Base-by-base conservation (phyloP, 2,888 invertebrate genomes). In the Oscheius myriophilus region DNA sequence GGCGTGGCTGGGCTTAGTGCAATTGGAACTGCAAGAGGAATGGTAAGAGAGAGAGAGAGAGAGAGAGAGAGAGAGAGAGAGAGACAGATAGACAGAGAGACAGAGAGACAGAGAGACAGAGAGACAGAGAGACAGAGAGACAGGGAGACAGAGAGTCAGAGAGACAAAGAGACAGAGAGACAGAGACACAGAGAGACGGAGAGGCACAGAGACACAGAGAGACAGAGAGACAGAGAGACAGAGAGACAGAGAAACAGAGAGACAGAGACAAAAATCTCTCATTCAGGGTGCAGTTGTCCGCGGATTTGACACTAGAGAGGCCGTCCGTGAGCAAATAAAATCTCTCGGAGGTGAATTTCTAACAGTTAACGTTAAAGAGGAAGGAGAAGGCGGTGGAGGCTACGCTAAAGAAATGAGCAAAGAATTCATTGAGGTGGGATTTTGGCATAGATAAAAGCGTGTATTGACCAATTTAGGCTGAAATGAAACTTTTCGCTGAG, bases 1-100 rank as follows among this genome's bases (percentile, higher is more conserved):
- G 94, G 94, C 62, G 94, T 94, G 54, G 94, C 94, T 51, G 94
- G 94, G 54, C 88, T 94, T 77, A 92, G 93, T 39, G 93, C 94
- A 33, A 91, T 92, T 62, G 93, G 92, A 33, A 93, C 93, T 84
- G 93, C 94, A 51, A 83, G 91, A 90, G 90, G 92, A 87, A 93
- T 94, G 93, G 82, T 83, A 67, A 23, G 33, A 33, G 33, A 33
- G 33, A 33, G 33, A 33, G 33, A 33, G 4, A 33, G 33, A 33
- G 33, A 33, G 9, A 33, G 9, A 33, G 33, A 33, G 33, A 33
- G 4, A 33, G 33, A 33, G 12, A 59, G 12, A 16, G 25, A 52
- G 21, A 21, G 39, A 49, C 21, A 49, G 11, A 49, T 3, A 49
- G 4, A 33, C 4, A 33, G 9, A 26, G 21, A 49, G 39, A 33